Percentiles rank a stretch among this genome's conserved stretches.
phyloP scores from a whole-genome alignment of 30 jellyfish, hydroid and myxozoan genomes.

The Cassiopea xamachana region DNA sequence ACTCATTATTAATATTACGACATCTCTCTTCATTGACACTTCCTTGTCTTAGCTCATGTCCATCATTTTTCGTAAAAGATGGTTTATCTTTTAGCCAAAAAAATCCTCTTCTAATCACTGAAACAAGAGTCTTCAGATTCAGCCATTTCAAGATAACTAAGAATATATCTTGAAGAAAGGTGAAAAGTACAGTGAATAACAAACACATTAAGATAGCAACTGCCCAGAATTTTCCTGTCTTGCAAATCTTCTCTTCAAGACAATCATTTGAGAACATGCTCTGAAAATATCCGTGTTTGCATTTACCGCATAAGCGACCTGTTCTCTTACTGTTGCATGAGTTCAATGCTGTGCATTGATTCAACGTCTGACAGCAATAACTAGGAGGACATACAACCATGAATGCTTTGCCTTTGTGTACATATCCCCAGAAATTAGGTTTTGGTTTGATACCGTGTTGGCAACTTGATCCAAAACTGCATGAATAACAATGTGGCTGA shows the following conservation, averaged over 20 bases:
- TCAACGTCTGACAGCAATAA: conserved; percentile 21
- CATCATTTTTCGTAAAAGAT: neutral
- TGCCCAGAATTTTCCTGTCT: conserved; percentile 6
- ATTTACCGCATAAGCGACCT: conserved; percentile 29
- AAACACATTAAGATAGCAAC: neutral
- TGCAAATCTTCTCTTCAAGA: neutral
- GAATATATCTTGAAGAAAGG: conserved; percentile 17
- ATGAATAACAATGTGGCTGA: neutral
- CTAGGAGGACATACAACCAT: conserved; percentile 31
- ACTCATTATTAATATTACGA: neutral
- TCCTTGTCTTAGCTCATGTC: neutral
- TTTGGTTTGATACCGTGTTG: neutral
- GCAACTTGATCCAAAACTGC: conserved; percentile 41
- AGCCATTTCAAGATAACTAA: neutral
- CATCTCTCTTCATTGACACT: neutral
- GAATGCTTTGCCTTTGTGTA: neutral
- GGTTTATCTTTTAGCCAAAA: neutral
- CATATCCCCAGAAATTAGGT: conserved; percentile 37
- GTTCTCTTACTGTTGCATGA: conserved; percentile 31
- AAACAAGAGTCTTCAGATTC: neutral
- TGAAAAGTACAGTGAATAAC: neutral
- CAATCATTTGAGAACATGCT: conserved; percentile 13
- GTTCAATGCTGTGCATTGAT: neutral
- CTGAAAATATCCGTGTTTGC: conserved; percentile 4
- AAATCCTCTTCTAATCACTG: neutral